These are phyloP conservation scores for Drosophila hydei DNA, from an alignment of 1,140 invertebrate species.

Conservation along the genomic window DNA sequence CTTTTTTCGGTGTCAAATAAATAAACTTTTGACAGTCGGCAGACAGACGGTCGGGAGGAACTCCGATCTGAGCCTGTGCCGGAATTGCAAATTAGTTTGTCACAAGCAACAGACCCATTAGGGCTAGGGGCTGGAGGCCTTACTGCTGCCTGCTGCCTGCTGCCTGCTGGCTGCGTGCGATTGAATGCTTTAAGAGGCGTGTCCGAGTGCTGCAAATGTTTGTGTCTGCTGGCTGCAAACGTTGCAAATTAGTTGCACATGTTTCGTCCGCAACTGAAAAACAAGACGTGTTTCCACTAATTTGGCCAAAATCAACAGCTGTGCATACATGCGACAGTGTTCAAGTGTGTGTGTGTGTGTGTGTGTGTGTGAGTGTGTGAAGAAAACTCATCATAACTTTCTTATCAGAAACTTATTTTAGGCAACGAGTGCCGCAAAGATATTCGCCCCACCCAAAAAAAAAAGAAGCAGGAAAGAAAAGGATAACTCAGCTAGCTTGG, in stretches of 20 bases:
- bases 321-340: slow-evolving; percentile 51
- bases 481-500: slow-evolving; percentile 8
- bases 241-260: slow-evolving; percentile 81
- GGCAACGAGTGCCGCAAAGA: slow-evolving; percentile 49
- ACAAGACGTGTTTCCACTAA: slow-evolving; percentile 81
- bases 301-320: slow-evolving; percentile 82
- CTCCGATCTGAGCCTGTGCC: slow-evolving; percentile 14
- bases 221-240: slow-evolving; percentile 33
- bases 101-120: neutral
- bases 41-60: slow-evolving; percentile 56
- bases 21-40: slow-evolving; percentile 78
- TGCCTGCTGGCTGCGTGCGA: neutral
- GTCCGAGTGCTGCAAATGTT: slow-evolving; percentile 9
- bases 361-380: slow-evolving; percentile 39
- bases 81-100: slow-evolving; percentile 64
- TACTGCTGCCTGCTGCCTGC: neutral
- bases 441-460: slow-evolving; percentile 24
- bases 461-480: slow-evolving; percentile 12
- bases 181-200: slow-evolving; percentile 38
- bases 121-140: no score
- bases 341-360: neutral
- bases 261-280: slow-evolving; percentile 71
- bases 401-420: slow-evolving; percentile 79
- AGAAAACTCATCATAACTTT: slow-evolving; percentile 82
- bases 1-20: slow-evolving; percentile 78